Evolutionary conservation across 2,888 invertebrate genomes (phyloP), one percentile per base, ranked within the genome.

Genomic region (Polydrusus tereticollis): DNA sequence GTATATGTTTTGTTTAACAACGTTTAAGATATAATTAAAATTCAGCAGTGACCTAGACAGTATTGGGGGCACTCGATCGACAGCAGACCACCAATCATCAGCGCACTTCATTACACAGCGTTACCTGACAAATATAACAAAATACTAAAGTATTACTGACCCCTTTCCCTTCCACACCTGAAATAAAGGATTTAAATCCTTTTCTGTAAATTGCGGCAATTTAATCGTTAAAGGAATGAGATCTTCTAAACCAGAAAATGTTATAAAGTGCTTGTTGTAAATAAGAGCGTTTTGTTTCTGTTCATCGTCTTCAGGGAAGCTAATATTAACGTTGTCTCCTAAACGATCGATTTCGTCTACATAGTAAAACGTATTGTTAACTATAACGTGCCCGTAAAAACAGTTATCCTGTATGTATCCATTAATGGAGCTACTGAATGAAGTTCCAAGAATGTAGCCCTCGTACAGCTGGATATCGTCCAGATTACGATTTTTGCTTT

Each of bases 311-410:
- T 71, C 18, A 65, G 64, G 41, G 41, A 77, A 60, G 16, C 70
- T 60, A 1, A 69, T 59, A 60, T 74, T 36, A 10, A 5, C 1
- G 0, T 2, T 8, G 14, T 36, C 18, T 26, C 50, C 26, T 6
- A 12, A 78, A 29, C 62, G 64, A 12, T 69, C 45, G 3, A 77
- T 38, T 14, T 79, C 73, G 60, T 80, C 81, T 10, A 81, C 73
- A 55, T 80, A 79, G 71, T 76, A 80, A 10, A 77, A 52, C 7
- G 73, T 75, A 26, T 76, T 64, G 16, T 65, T 69, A 16, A 78
- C 58, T 20, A 70, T 72, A 21, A 82, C 50, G 43, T 76, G 79
- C 12, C 82, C 82, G 71, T 79, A 81, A 76, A 80, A 80, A 33
- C 62, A 43, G 8, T 38, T 12, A 21, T 78, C 55, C 21, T 77